phyloP scores from a whole-genome alignment of 53 echinoderm and acorn worm genomes.

The Paracentrotus lividus region DNA sequence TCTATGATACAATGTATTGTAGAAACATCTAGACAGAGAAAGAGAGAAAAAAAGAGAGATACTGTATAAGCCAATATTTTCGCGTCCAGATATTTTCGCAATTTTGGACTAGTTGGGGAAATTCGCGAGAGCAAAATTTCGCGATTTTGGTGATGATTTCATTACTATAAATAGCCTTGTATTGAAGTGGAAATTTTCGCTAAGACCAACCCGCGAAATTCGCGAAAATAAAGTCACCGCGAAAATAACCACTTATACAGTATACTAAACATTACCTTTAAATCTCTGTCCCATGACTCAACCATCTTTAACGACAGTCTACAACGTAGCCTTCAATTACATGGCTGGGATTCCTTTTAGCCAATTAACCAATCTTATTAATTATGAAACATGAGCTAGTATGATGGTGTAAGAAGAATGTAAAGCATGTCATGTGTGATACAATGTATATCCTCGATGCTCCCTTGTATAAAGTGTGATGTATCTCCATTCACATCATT shows the following conservation, averaged over 20 bases:
- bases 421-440: slow-evolving; percentile 10
- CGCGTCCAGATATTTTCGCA: too few relatives aligned
- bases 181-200: too few relatives aligned
- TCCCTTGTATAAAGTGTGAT: neutral
- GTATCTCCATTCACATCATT: neutral
- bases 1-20: too few relatives aligned
- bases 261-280: neutral
- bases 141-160: too few relatives aligned
- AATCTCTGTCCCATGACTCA: neutral
- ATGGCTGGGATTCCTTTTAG: slow-evolving; percentile 34
- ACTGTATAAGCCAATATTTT: too few relatives aligned
- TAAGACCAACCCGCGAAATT: too few relatives aligned
- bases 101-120: too few relatives aligned
- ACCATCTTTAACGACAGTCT: neutral
- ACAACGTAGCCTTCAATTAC: slow-evolving; percentile 14
- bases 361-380: slow-evolving; percentile 54
- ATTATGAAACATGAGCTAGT: slow-evolving; percentile 29
- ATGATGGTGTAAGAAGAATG: slow-evolving; percentile 21
- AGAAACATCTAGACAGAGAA: neutral
- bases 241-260: neutral
- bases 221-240: too few relatives aligned
- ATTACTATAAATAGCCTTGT: too few relatives aligned
- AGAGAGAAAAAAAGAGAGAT: neutral
- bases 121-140: too few relatives aligned
- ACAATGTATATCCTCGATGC: neutral